Conservation (phyloP, 2,113 vertebrate species). For the Corapipo altera region DNA sequence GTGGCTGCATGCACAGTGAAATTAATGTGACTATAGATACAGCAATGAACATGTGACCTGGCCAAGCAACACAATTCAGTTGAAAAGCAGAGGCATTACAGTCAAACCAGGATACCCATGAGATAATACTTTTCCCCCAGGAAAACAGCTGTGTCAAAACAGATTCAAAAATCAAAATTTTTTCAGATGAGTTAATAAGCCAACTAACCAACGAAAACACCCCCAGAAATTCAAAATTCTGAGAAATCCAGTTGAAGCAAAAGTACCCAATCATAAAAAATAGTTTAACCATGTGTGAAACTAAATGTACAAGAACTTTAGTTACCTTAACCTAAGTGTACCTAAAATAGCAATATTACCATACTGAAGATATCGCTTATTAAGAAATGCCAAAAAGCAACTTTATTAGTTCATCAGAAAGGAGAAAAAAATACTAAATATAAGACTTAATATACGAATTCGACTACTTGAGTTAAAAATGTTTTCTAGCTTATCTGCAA, state of each 20-base stretch:
- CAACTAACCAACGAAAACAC: not conserved
- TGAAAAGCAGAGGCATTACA: not conserved
- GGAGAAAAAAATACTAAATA: not conserved
- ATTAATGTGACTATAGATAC: not conserved
- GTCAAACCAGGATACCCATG: not conserved
- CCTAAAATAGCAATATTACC: not conserved
- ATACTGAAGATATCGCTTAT: not conserved
- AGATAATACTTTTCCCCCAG: fast-evolving
- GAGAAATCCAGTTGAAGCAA: not conserved
- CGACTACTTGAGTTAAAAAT: not conserved
- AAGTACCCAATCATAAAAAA: not conserved
- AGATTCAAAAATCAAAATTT: not conserved
- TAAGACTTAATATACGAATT: not conserved
- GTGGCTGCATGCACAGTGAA: not conserved
- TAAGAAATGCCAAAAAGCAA: not conserved
- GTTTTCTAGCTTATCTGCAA: not conserved
- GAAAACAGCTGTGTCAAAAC: not conserved
- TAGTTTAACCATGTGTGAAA: not conserved
- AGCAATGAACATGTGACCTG: not conserved
- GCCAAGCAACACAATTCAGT: not conserved
- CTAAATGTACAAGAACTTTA: not conserved
- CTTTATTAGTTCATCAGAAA: not conserved
- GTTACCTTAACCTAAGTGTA: not conserved
- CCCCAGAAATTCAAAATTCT: not conserved
- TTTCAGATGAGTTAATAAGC: not conserved